Conservation (phyloP, 1,140 invertebrate species). For the Nebria ingens region DNA sequence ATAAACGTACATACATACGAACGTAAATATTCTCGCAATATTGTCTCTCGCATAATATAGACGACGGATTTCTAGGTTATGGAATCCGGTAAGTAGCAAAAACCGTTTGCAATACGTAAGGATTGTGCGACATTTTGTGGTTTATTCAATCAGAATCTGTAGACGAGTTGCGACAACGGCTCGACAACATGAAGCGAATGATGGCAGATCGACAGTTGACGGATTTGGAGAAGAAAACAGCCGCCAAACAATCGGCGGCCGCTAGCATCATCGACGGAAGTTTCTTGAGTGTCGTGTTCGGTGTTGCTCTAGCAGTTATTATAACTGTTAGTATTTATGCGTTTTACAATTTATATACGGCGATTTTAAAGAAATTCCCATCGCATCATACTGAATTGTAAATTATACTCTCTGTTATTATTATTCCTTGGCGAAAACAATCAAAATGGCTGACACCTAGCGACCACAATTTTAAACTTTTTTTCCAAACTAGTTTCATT, state of each 20-base stretch:
- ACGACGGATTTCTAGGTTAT: no score
- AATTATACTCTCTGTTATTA: constrained; percentile 22
- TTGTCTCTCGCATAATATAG: no score
- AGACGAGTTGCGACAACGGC: constrained; percentile 61
- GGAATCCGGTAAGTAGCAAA: no score
- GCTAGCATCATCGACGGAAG: constrained; percentile 66
- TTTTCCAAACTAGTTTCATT: no score
- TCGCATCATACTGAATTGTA: constrained; percentile 64
- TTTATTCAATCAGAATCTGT: constrained; percentile 69
- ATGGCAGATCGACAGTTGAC: constrained; percentile 58
- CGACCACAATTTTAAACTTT: no score
- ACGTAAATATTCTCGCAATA: no score
- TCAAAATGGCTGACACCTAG: no score
- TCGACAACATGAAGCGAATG: constrained; percentile 66
- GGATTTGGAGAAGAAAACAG: constrained; percentile 37
- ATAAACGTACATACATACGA: no score
- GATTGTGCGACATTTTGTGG: no score
- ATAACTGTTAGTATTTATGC: constrained; percentile 68
- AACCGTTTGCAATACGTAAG: no score
- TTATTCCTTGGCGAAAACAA: no score
- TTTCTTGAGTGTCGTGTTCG: constrained; percentile 69
- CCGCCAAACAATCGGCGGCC: constrained; percentile 32
- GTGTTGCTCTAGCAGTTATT: constrained; percentile 61
- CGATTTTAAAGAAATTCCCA: constrained; percentile 69
- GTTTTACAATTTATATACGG: constrained; percentile 71